A percentile compares a stretch with the other conserved stretches of the same genome.
Conservation (phyloP, 1,140 invertebrate genomes). For the Drosophila kanapiae region DNA sequence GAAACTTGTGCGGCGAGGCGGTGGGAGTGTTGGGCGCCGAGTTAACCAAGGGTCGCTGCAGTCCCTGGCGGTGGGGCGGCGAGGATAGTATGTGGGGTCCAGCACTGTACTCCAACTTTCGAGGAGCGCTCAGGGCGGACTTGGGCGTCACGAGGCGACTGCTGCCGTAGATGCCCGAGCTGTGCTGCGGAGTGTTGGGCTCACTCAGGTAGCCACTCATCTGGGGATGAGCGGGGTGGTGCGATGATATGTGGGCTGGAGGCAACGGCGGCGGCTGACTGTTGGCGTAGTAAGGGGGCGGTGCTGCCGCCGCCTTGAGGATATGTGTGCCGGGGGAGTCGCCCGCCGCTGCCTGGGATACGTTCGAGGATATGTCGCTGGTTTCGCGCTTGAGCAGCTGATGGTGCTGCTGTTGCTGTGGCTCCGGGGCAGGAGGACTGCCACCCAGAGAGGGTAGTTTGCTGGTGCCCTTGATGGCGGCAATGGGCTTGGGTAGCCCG, state of each 20-base stretch:
- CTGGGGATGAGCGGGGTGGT: constrained; percentile 7
- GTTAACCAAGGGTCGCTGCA: constrained; percentile 82
- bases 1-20: constrained; percentile 85
- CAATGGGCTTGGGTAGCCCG: constrained; percentile 95
- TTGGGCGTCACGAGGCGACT: constrained; percentile 72
- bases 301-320: constrained; percentile 60
- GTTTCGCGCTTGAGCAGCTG: constrained; percentile 70
- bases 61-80: constrained; percentile 86
- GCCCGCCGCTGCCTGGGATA: constrained; percentile 55
- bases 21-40: constrained; percentile 86
- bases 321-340: constrained; percentile 68
- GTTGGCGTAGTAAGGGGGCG: constrained; percentile 70
- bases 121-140: constrained; percentile 43
- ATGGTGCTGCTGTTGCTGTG: constrained; percentile 1
- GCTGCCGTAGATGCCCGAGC: constrained; percentile 55
- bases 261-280: constrained; percentile 31
- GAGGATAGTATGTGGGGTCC: constrained; percentile 69
- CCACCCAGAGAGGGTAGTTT: constrained; percentile 87
- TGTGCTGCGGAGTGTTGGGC: constrained; percentile 65
- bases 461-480: constrained; percentile 94
- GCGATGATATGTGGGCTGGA: constrained; percentile 58
- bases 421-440: constrained; percentile 3
- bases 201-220: constrained; percentile 64
- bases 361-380: constrained; percentile 84
- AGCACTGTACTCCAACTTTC: constrained; percentile 77